phyloP scores from a whole-genome alignment of 2,797 vertebrate species.

The Rhinoraja longicauda region DNA sequence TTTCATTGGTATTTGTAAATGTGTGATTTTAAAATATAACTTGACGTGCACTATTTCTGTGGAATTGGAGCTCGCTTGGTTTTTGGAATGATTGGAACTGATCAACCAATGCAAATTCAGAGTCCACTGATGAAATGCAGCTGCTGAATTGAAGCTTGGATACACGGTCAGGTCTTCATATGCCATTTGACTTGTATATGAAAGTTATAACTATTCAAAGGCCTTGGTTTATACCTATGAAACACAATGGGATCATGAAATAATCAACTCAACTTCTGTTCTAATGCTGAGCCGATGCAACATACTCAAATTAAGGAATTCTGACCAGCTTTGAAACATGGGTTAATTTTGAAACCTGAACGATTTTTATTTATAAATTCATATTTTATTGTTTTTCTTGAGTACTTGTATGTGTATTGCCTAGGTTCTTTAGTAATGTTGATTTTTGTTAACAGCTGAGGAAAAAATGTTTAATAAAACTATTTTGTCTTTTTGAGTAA shows the following conservation, averaged over 20 bases:
- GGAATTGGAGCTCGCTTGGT: not conserved
- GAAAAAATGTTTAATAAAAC: constrained; percentile 34
- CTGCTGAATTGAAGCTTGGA: not conserved
- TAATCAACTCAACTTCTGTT: not conserved
- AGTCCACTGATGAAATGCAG: constrained; percentile 2
- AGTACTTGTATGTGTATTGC: constrained; percentile 16
- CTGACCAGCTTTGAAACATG: not conserved
- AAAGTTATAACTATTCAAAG: constrained; percentile 3
- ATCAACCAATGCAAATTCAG: constrained; percentile 16
- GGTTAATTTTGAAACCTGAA: constrained; percentile 28
- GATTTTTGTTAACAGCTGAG: constrained; percentile 9
- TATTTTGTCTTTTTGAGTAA: constrained; percentile 36
- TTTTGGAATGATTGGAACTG: constrained; percentile 19
- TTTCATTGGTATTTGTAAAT: constrained; percentile 25
- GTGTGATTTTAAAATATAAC: constrained; percentile 8
- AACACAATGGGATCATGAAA: not conserved
- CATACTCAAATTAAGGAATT: constrained; percentile 25
- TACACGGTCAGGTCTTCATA: not conserved
- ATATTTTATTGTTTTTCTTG: constrained; percentile 33
- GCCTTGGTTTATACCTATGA: constrained; percentile 8
- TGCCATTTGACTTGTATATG: constrained; percentile 21
- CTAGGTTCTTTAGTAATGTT: constrained; percentile 8
- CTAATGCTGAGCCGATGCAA: not conserved
- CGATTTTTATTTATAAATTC: constrained; percentile 33
- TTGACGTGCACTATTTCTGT: not conserved